Percentiles rank a stretch among this genome's conserved stretches.
phyloP scores from a whole-genome alignment of 2,113 vertebrate species.

The Octodon degus region DNA sequence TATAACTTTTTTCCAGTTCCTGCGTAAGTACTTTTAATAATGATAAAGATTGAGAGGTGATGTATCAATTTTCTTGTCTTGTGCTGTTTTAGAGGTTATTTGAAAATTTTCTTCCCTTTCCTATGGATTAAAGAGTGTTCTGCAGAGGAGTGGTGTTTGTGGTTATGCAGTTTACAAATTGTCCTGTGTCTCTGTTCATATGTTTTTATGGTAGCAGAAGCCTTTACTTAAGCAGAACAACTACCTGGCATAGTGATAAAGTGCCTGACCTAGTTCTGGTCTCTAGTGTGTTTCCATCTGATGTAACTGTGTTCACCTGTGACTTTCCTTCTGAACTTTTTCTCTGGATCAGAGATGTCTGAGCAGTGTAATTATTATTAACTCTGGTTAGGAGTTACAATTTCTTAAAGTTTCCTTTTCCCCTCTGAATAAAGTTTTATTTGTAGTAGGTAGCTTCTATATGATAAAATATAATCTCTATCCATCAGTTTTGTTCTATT shows the following conservation, averaged over 20 bases:
- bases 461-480: neutral
- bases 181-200: neutral
- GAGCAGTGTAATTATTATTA: neutral
- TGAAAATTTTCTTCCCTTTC: neutral
- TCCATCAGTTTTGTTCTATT: neutral
- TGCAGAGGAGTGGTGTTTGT: neutral
- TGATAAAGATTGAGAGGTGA: neutral
- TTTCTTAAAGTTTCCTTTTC: neutral
- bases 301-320: neutral
- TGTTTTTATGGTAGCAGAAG: neutral
- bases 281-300: neutral
- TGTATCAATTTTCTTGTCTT: neutral
- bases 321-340: neutral
- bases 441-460: neutral
- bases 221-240: neutral
- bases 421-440: neutral
- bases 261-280: neutral
- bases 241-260: neutral
- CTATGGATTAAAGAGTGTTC: neutral
- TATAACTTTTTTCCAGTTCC: neutral
- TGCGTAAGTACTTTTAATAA: neutral
- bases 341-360: neutral
- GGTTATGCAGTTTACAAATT: neutral
- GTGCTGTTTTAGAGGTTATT: neutral
- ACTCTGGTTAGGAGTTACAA: neutral